Base-by-base conservation (phyloP, 1,140 invertebrate genomes). In the Cyrtorhinus lividipennis region DNA sequence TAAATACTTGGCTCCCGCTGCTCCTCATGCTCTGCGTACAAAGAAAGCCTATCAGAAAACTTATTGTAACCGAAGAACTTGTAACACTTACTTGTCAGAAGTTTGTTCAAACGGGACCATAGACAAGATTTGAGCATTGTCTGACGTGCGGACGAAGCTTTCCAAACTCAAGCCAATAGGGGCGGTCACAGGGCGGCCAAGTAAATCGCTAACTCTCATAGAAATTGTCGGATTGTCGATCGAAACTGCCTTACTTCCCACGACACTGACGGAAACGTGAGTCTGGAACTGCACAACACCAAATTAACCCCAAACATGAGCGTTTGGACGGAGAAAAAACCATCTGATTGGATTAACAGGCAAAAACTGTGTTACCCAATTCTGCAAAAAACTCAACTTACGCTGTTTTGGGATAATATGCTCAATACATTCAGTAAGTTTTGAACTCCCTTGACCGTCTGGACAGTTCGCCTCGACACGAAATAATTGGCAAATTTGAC, bases 401-500 rank as follows among this genome's bases (percentile, higher is more conserved):
- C 80, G 72, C 84, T 80, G 67, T 86, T 86, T 1, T 74, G 77
- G 15, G 84, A 81, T 12, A 92, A 76, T 25, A 79, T 77, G 65
- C 80, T 79, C n/a, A 94, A 75, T 0, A 87, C 86, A 63, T 91
- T 86, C 1, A 95, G 72, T 22, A 97, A 77, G 62, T 84, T 79
- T 45, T 83, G 82, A 12, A 85, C 87, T 26, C 90, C 90, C 72
- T 89, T 89, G 0, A 86, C 76, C 24, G 87, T 84, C 71, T 90
- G 90, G 1, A 96, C 92, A 58, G 89, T 91, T 68, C 86, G 84
- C 27, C 94, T 80, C n/a, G 86, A 90, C 44, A 95, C 74, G 67
- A 97, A 82, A 77, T 97, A 98, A 72, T 90, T 91, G 15, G 85
- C 83, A 67, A 98, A 87, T 77, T 97, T 97, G 8, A 90, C 80